Percentiles rank a stretch among this genome's conserved stretches.
Conservation (phyloP, 2,113 vertebrate genomes). For the Pseudorectes ferrugineus region DNA sequence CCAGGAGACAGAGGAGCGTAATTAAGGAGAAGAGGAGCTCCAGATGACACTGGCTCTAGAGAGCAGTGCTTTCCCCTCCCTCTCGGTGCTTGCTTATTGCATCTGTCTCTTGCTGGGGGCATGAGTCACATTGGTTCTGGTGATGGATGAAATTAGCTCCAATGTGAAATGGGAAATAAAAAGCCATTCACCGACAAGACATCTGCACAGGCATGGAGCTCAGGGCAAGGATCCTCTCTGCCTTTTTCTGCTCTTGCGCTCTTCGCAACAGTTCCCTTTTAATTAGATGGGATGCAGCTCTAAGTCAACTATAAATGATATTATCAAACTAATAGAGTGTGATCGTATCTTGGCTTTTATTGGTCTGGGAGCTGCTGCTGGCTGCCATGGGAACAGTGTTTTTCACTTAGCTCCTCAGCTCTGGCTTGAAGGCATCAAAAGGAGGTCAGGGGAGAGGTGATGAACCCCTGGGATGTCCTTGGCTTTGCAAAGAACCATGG, state of each 20-base stretch:
- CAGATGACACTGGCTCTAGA: background rate
- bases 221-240: background rate
- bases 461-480: background rate
- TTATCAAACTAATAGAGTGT: constrained; percentile 47
- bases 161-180: background rate
- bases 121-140: background rate
- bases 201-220: background rate
- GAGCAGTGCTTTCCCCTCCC: background rate
- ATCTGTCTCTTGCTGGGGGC: background rate
- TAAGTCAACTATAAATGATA: constrained; percentile 29
- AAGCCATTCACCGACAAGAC: background rate
- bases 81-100: background rate
- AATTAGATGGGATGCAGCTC: constrained; percentile 34
- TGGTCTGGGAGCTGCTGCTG: background rate
- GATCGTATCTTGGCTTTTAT: background rate
- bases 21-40: background rate
- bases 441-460: background rate
- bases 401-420: background rate
- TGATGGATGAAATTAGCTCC: constrained; percentile 28
- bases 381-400: constrained; percentile 54
- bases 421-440: background rate
- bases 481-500: background rate
- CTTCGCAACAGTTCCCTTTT: background rate
- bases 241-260: background rate
- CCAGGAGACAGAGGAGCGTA: background rate